Conservation (phyloP, 30 jellyfish, hydroid and myxozoan species). For the Haliclystus octoradiatus region DNA sequence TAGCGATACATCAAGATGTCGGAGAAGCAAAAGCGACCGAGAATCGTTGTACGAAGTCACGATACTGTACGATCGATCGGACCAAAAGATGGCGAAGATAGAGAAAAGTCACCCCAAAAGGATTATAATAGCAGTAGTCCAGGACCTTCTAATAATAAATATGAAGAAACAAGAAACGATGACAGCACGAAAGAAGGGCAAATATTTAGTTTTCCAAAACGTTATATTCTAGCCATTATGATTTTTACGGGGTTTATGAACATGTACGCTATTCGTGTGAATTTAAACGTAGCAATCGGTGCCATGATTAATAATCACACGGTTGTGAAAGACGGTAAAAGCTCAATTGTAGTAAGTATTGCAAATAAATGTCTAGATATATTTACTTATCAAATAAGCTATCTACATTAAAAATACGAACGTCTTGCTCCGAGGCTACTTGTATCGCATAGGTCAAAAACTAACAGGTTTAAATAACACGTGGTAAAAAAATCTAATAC, state of each 20-base stretch:
- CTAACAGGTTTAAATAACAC: too few relatives aligned
- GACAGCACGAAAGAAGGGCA: slow-evolving; percentile 6
- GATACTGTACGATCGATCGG: not conserved
- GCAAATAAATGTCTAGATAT: too few relatives aligned
- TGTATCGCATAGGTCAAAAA: not conserved
- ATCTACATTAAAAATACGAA: not conserved
- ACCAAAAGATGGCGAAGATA: not conserved
- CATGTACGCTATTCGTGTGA: slow-evolving; percentile 96
- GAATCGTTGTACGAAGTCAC: not conserved
- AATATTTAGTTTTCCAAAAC: slow-evolving; percentile 49
- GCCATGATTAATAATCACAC: slow-evolving; percentile 95
- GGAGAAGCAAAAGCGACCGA: not conserved
- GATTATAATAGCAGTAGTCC: not conserved
- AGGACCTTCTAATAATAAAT: not conserved
- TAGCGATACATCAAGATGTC: too few relatives aligned
- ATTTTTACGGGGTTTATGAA: slow-evolving; percentile 86
- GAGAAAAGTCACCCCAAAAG: not conserved
- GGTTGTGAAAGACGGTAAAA: slow-evolving; percentile 55
- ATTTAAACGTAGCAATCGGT: slow-evolving; percentile 94
- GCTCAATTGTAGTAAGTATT: slow-evolving; percentile 52
- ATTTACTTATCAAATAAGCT: too few relatives aligned
- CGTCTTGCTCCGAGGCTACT: not conserved
- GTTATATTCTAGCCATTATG: slow-evolving; percentile 75
- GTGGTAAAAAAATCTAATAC: too few relatives aligned
- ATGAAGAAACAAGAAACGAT: not conserved